A percentile compares a stretch with the other conserved stretches of the same genome.
Conservation (phyloP, 2,797 vertebrate genomes). For the Sebastes minor region DNA sequence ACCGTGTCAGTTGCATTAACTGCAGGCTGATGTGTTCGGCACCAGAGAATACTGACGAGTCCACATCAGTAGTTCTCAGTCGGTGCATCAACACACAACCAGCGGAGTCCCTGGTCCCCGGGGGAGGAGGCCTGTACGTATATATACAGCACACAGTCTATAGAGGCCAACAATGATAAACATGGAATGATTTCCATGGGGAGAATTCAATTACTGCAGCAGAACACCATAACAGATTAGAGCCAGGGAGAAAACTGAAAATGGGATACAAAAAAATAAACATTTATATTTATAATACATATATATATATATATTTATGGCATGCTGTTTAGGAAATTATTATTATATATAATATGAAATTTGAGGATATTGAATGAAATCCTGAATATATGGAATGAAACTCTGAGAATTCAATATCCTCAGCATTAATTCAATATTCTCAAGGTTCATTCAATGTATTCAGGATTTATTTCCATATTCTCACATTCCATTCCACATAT, state of each 20-base stretch:
- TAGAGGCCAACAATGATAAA: neutral
- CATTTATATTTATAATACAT: neutral
- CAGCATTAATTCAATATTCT: too few species aligned
- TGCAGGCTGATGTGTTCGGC: neutral
- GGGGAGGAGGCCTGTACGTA: neutral
- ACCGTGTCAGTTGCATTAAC: constrained; percentile 21
- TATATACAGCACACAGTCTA: neutral
- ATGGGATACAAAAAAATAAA: neutral
- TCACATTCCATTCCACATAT: too few species aligned
- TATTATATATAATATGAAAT: too few species aligned
- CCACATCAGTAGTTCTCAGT: constrained; percentile 5
- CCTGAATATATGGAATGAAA: neutral
- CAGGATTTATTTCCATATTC: too few species aligned
- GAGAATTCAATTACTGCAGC: constrained; percentile 8
- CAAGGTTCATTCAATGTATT: too few species aligned
- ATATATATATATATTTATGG: too few species aligned
- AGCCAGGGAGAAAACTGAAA: neutral
- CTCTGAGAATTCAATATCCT: too few species aligned
- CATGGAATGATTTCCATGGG: constrained; percentile 2
- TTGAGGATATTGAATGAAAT: too few species aligned
- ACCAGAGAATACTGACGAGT: neutral
- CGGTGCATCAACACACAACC: neutral
- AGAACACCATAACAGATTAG: neutral
- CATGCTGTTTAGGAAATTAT: too few species aligned
- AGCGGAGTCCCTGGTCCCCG: neutral